Base-by-base conservation (phyloP, 2,113 vertebrate genomes). In the Ramphastos sulfuratus region DNA sequence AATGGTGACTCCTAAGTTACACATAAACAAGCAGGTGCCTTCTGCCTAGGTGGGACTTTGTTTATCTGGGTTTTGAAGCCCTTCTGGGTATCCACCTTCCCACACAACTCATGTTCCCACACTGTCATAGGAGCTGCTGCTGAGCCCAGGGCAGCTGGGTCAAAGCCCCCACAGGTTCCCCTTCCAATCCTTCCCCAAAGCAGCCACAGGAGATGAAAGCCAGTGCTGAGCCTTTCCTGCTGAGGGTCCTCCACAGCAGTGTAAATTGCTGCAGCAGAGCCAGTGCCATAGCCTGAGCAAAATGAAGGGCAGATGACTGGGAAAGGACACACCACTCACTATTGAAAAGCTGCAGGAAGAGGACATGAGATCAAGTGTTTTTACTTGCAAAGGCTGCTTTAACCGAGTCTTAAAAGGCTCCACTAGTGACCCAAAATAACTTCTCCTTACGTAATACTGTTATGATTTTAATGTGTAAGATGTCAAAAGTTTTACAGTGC, bases 401-500 rank as follows among this genome's bases (percentile, higher is more conserved):
- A 89, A 86, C 46, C 0, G 54, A 82, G 77, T 19, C 71, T 90
- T 72, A 90, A 71, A 82, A 73, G 50, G 74, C 87, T 70, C 67
- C 0, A 4, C 92, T 76, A 46, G 35, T 94, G 94, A 95, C 94
- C 94, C 69, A 79, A 69, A 96, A 90, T 94, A 96, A 94, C 92
- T 95, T 73, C 86, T 84, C 63, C 91, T 96, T 96, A 96, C 55
- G 82, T 96, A 96, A 94, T 39, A 65, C 78, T 87, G 89, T 84
- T 96, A 82, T 20, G 77, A 94, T 92, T 95, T 93, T 92, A 94
- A 94, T 44, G 78, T 76, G 78, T 2, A 3, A 90, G 66, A 90
- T 90, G 74, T 93, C 91, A 93, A 93, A 88, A 74, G 89, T 59
- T 93, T 63, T 39, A 84, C 92, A 73, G 66, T 52, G 89, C 94